Evolutionary conservation across 1,140 invertebrate species (phyloP).

Genomic region (Aphidius ervi): DNA sequence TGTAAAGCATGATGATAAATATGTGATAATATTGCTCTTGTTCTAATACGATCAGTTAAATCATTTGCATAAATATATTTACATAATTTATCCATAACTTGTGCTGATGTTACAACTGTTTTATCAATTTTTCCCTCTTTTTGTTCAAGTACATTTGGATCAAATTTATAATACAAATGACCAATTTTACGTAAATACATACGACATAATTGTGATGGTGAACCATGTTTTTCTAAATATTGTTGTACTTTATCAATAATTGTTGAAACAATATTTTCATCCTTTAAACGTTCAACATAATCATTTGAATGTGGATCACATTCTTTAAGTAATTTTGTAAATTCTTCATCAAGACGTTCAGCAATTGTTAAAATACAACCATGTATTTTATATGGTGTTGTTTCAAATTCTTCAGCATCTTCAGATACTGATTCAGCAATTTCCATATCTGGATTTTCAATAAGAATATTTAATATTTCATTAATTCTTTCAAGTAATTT

Average conservation of each 20-base stretch:
- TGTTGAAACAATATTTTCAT: constrained; percentile 85
- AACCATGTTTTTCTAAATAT: constrained; percentile 79
- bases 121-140: constrained; percentile 63
- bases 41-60: constrained; percentile 86
- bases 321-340: constrained; percentile 95
- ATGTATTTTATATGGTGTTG: constrained; percentile 70
- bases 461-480: constrained; percentile 68
- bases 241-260: constrained; percentile 89
- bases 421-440: constrained; percentile 85
- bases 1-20: constrained; percentile 98
- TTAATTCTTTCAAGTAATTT: constrained; percentile 72
- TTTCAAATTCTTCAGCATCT: constrained; percentile 84
- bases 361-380: constrained; percentile 88
- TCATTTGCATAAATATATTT: constrained; percentile 97
- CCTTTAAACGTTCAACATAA: constrained; percentile 94
- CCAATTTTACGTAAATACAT: constrained; percentile 96
- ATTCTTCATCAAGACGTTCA: constrained; percentile 94
- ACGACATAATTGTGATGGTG: constrained; percentile 88
- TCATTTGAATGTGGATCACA: constrained; percentile 98
- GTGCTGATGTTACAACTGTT: constrained; percentile 68
- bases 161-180: constrained; percentile 97
- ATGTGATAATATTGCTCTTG: constrained; percentile 95
- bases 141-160: constrained; percentile 76
- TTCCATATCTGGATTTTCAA: constrained; percentile 62
- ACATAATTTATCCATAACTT: constrained; percentile 90